Evolutionary conservation across 2,888 invertebrate genomes (phyloP).

Genomic region (Polyommatus iphigenia): DNA sequence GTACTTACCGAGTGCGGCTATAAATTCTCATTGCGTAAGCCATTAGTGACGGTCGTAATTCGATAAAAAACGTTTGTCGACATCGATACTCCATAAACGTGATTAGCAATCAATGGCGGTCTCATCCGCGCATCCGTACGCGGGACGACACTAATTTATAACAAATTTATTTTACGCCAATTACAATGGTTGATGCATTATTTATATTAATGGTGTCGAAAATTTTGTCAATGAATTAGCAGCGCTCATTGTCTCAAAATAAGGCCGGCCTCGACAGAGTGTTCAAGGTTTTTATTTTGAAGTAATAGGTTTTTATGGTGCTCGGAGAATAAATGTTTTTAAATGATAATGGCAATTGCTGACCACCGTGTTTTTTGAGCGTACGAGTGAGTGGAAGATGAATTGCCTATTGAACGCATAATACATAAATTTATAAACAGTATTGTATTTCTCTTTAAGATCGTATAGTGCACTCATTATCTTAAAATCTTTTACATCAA

Average conservation of each 20-base stretch:
- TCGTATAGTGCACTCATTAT: not conserved
- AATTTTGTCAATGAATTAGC: slow-evolving; percentile 8
- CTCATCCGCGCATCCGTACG: slow-evolving; percentile 32
- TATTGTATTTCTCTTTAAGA: not conserved
- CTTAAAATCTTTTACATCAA: not conserved
- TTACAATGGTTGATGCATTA: slow-evolving; percentile 36
- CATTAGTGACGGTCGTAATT: slow-evolving; percentile 50
- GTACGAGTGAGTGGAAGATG: not conserved
- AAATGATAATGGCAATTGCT: slow-evolving; percentile 1
- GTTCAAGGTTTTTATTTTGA: slow-evolving; percentile 9
- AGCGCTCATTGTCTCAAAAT: slow-evolving; percentile 18
- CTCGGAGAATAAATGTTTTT: slow-evolving; percentile 10
- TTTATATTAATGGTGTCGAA: slow-evolving; percentile 35
- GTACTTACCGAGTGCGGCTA: slow-evolving; percentile 35
- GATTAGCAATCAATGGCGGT: slow-evolving; percentile 50
- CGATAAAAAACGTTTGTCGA: slow-evolving; percentile 51
- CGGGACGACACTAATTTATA: slow-evolving; percentile 35
- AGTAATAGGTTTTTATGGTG: slow-evolving; percentile 5
- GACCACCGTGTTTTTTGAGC: slow-evolving; percentile 7
- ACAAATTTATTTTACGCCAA: slow-evolving; percentile 39
- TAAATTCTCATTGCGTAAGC: slow-evolving; percentile 46
- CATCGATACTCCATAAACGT: slow-evolving; percentile 50
- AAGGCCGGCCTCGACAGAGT: not conserved
- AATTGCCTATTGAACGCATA: not conserved
- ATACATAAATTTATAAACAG: not conserved